phyloP scores from a whole-genome alignment of 1,140 invertebrate species.

The Eumeta japonica region DNA sequence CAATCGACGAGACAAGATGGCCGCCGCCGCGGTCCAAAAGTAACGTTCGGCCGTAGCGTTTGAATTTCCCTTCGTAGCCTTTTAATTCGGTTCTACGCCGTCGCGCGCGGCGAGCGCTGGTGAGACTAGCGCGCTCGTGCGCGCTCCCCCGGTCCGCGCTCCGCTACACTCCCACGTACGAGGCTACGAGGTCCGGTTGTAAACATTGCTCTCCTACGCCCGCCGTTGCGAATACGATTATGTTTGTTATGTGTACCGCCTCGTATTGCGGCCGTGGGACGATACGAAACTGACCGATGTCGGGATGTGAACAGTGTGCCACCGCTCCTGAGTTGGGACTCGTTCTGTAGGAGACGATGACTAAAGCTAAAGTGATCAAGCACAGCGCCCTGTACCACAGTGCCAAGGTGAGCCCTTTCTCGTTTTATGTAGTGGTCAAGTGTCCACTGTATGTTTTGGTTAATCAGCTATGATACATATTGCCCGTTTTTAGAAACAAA shows the following conservation, averaged over 20 bases:
- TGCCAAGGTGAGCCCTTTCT: conserved; percentile 38
- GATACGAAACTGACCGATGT: too few species aligned
- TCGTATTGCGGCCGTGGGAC: too few species aligned
- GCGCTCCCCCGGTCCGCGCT: conserved; percentile 19
- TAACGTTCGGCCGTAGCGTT: conserved; percentile 17
- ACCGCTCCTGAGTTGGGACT: too few species aligned
- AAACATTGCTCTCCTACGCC: conserved; percentile 31
- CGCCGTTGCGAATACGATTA: too few species aligned
- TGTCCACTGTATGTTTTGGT: too few species aligned
- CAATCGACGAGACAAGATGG: conserved; percentile 35
- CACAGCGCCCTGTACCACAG: conserved; percentile 48
- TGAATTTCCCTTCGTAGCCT: conserved; percentile 20
- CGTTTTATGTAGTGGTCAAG: too few species aligned
- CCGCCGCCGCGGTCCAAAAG: conserved; percentile 22
- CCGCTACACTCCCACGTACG: conserved; percentile 46
- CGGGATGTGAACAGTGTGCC: too few species aligned
- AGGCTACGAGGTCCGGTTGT: conserved; percentile 33
- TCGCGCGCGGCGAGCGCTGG: conserved; percentile 18
- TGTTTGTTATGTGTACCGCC: too few species aligned
- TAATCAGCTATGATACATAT: too few species aligned
- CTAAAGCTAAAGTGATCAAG: conserved; percentile 39
- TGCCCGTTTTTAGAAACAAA: too few species aligned
- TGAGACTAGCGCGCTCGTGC: conserved; percentile 11
- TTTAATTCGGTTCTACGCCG: conserved; percentile 27
- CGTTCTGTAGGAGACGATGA: too few species aligned